Base-by-base conservation (phyloP, 1,140 invertebrate genomes). In the Rhynchophorus ferrugineus region DNA sequence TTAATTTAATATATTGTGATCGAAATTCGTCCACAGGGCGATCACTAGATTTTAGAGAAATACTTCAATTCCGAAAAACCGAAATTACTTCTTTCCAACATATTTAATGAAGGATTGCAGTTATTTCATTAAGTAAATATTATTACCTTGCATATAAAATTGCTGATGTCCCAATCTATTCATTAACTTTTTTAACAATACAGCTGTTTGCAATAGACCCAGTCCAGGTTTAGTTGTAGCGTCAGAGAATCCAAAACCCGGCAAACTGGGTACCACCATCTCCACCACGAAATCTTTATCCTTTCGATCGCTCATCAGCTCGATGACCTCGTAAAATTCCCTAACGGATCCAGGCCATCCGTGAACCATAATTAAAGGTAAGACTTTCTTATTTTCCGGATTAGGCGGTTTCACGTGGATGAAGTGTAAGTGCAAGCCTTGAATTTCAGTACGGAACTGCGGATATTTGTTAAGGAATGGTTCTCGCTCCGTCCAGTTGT, bases 311-410 rank as follows among this genome's bases (percentile, higher is more conserved):
- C 41, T 49, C 9, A 58, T 33, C 11, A 41, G 7, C 1, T 86
- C 87, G 49, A 90, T 82, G 1, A 89, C 73, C 60, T 89, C 84
- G 56, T 87, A 85, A 65, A 93, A 94, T 68, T 95, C 89, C 8
- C 84, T 73, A 2, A 93, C 75, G 0, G 86, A 88, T 19, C 91
- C 90, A 2, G 92, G 91, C 91, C 91, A 95, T 13, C 91, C 91
- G 63, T 95, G 91, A 2, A 90, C 61, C 1, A 95, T 17, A 0
- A 95, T 61, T 17, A 91, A 35, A 0, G 87, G 87, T 2, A 84
- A 56, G 1, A 89, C 74, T 65, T 73, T 75, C 0, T 80, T 50
- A 44, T 74, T 73, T 17, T 63, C 66, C 56, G 2, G 75, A 71
- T 71, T 78, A 73, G 65, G 18, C n/a, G 77, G 75, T 54, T 79